Evolutionary conservation across 2,113 vertebrate species (phyloP), one percentile per base, ranked within the genome.

Genomic region (Oreochromis niloticus): DNA sequence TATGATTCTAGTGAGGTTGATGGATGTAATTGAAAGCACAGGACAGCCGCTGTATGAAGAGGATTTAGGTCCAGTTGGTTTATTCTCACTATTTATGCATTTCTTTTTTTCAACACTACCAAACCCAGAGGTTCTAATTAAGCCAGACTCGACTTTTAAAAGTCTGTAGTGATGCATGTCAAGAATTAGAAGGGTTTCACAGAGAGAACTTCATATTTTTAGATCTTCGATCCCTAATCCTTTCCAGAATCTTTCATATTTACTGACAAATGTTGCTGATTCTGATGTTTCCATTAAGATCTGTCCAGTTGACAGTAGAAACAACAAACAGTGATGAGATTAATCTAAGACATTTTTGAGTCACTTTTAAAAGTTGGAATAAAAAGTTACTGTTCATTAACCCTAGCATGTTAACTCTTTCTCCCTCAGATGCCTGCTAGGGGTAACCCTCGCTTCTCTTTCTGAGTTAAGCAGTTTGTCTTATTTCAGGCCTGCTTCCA

Each of bases 11-110:
- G 80, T 83, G 83, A 91, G 85, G 87, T 79, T 85, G 85, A 86
- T 63, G 50, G 85, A 41, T 39, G 66, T 94, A 93, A 94, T 94
- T 94, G 89, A 89, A 94, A 92, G 88, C 94, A 93, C 92, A 87
- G 84, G 93, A 93, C 88, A 86, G 80, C 59, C 3, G 56, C 85
- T 57, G 84, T 84, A 79, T 32, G 78, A 88, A n/a, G 50, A 11
- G 9, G 4, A 61, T 73, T 85, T 32, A 6, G 66, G 83, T 32
- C n/a, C 41, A 82, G 73, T 27, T 55, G 22, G 50, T 61, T 83
- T 32, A 48, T 10, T 50, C 22, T 81, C 57, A 43, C 24, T 17
- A 14, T 16, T 85, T 55, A 11, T 61, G 24, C 2, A 16, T 27
- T 68, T 68, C 1, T 1, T 17, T 30, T 30, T 81, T 66, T n/a